phyloP scores from a whole-genome alignment of 2,797 vertebrate species.

The Tarsius wallacei region DNA sequence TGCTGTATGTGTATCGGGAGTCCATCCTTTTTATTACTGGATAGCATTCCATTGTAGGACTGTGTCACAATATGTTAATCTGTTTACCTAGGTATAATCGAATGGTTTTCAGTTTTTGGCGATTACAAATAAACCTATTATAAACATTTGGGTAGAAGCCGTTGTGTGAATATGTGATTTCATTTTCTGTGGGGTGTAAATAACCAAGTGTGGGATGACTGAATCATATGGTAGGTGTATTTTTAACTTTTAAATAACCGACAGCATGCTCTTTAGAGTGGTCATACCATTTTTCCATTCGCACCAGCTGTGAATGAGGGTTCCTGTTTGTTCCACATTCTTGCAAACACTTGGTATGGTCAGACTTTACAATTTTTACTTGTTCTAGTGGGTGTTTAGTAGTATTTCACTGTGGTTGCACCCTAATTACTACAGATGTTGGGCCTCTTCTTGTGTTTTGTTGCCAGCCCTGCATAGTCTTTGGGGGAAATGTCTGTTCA shows the following conservation, averaged over 20 bases:
- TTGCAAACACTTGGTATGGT: not conserved
- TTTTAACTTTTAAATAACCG: conserved; percentile 64
- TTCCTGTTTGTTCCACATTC: not conserved
- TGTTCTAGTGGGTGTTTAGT: not conserved
- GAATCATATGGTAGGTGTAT: conserved; percentile 36
- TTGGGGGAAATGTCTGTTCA: not conserved
- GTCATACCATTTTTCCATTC: not conserved
- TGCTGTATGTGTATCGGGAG: not conserved
- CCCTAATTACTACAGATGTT: not conserved
- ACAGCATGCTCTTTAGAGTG: conserved; percentile 28
- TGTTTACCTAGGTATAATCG: not conserved
- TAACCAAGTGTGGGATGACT: conserved; percentile 1
- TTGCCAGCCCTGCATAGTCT: not conserved
- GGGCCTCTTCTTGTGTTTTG: not conserved
- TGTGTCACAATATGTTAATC: not conserved
- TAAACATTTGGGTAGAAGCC: not conserved
- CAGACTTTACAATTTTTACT: not conserved
- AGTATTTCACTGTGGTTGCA: not conserved
- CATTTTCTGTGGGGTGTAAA: not conserved
- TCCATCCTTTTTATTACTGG: not conserved
- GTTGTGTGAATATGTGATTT: not conserved
- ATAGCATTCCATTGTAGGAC: not conserved
- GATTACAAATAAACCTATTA: not conserved
- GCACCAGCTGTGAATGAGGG: not conserved
- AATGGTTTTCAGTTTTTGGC: not conserved